Evolutionary conservation across 1,140 invertebrate genomes (phyloP), one percentile per base, ranked within the genome.

Genomic region (Parapsyche elsis): DNA sequence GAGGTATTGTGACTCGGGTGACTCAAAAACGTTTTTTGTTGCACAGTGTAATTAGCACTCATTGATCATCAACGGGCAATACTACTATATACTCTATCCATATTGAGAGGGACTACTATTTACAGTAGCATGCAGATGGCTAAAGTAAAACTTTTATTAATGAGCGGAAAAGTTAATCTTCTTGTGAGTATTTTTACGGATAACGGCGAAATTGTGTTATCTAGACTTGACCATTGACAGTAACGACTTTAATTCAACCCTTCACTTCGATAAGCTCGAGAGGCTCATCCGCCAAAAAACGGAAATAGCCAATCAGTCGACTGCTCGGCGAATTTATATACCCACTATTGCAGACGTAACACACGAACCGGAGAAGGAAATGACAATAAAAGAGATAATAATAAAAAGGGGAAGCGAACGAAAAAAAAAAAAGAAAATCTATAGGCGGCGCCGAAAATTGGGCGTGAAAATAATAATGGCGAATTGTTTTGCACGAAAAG

Each of bases 281-380:
- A 24, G 24, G 12, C 59, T 16, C 59, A 64, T 67, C 64, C n/a
- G 64, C 64, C 19, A 1, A 12, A 67, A 73, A 49, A 46, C 38
- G 71, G 71, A 73, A 46, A 49, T 73, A 16, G 38, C 23, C 71
- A 73, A 73, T 73, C 71, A 73, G 71, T 73, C 71, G 71, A 21
- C 71, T 24, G 19, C 45, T 30, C 26, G 9, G 14, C 21, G 12
- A 67, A 67, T 67, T 67, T 67, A 67, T 67, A 26, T 67, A 21
- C 44, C 23, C 26, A 67, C 24, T 14, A 26, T 12, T 23, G 24
- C 12, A 24, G 7, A 67, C 24, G 24, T 26, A 67, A 12, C 26
- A 67, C 64, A 24, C 24, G 24, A 67, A 67, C 64, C 19, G 24
- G 21, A 67, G 21, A 12, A 67, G 64, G 64, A 67, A 67, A 67